Conservation (phyloP, 2,797 vertebrate species). For the Chloroceryle inda region DNA sequence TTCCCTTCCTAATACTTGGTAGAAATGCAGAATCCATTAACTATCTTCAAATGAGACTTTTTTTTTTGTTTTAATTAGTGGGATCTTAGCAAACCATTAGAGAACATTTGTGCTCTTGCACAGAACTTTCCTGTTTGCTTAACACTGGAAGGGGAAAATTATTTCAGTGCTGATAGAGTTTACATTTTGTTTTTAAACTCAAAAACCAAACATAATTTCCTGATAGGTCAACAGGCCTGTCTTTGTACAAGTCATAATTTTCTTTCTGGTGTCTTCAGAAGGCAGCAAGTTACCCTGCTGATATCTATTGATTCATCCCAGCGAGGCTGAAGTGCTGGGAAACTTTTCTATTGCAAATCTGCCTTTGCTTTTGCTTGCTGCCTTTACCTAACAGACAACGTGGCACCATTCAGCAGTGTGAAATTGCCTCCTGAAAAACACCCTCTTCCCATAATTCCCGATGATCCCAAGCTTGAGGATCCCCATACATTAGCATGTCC, state of each 20-base stretch:
- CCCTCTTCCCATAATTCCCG: background rate
- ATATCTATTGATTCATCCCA: background rate
- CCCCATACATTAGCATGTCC: background rate
- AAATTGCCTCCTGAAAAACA: constrained; percentile 8
- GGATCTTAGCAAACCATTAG: constrained; percentile 78
- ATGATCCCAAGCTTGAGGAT: background rate
- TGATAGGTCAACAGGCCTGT: background rate
- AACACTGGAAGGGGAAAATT: constrained; percentile 52
- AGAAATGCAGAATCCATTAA: constrained; percentile 78
- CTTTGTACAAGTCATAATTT: background rate
- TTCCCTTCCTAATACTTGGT: constrained; percentile 73
- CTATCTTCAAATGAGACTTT: constrained; percentile 77
- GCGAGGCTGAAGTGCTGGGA: background rate
- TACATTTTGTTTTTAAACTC: constrained; percentile 1
- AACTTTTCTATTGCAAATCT: background rate
- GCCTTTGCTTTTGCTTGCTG: background rate
- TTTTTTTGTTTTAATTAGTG: constrained; percentile 75
- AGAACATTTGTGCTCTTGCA: constrained; percentile 51
- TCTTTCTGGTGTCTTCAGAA: constrained; percentile 15
- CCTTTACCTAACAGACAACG: background rate
- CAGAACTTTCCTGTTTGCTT: constrained; percentile 66
- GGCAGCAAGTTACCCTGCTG: background rate
- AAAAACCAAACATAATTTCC: background rate
- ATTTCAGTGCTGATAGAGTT: constrained; percentile 46
- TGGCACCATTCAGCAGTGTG: background rate